These are phyloP conservation scores for Microplitis deprimator DNA, from an alignment of 2,888 invertebrate genomes.

Conservation along the genomic window DNA sequence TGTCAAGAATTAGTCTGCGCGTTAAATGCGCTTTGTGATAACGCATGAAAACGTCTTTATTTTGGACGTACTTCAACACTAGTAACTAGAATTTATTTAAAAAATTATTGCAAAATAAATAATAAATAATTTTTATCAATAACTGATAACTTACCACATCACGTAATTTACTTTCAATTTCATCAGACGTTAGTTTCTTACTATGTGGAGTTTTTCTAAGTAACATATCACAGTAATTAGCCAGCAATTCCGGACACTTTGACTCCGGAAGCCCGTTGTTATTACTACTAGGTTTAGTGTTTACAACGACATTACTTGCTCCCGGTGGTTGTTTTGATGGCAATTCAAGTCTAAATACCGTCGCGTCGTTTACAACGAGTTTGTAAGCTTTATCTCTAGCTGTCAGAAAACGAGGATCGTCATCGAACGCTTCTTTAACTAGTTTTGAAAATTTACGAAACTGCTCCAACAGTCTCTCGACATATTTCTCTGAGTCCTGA, in stretches of 20 bases:
- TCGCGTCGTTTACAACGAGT: constrained; percentile 97
- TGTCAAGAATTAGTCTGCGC: constrained; percentile 94
- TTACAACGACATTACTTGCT: constrained; percentile 72
- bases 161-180: constrained; percentile 93
- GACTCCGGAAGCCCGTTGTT: constrained; percentile 84
- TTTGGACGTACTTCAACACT: constrained; percentile 98
- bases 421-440: constrained; percentile 94
- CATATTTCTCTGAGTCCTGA: constrained; percentile 98
- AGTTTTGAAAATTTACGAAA: constrained; percentile 93
- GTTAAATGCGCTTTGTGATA: constrained; percentile 99
- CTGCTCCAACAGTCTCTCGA: constrained; percentile 92
- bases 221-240: constrained; percentile 99
- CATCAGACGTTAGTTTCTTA: constrained; percentile 95
- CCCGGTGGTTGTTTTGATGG: constrained; percentile 63
- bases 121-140: constrained; percentile 1
- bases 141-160: constrained; percentile 80
- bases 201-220: constrained; percentile 95
- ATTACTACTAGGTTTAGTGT: constrained; percentile 64
- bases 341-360: constrained; percentile 80
- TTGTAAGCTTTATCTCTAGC: constrained; percentile 98
- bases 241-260: constrained; percentile 97
- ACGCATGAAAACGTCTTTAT: constrained; percentile 99
- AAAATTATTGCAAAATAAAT: constrained; percentile 14
- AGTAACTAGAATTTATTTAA: constrained; percentile 75
- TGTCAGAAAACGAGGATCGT: constrained; percentile 97